These are phyloP conservation scores for Caiman crocodilus DNA, from an alignment of 2,797 vertebrate species.

Conservation along the genomic window DNA sequence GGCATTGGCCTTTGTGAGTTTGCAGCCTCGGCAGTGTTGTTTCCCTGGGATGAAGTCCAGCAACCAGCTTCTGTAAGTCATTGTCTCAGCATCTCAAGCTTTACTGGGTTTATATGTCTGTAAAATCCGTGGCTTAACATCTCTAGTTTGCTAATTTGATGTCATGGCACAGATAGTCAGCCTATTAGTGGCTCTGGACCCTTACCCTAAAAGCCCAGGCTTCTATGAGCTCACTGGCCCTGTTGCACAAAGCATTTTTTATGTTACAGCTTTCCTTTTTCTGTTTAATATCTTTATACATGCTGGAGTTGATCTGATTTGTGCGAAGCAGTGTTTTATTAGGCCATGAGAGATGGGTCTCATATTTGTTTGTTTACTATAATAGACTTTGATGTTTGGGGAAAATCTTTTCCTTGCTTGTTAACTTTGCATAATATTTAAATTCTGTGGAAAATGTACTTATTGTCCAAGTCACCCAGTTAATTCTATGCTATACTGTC, in stretches of 20 bases:
- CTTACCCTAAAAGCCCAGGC: neutral
- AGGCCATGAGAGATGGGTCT: neutral
- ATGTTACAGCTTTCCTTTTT: neutral
- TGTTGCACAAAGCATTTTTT: neutral
- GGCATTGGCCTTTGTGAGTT: neutral
- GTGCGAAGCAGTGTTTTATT: neutral
- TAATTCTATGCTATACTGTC: neutral
- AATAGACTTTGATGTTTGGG: neutral
- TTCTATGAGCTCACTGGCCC: neutral
- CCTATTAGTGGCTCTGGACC: fast-evolving
- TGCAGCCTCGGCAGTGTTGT: neutral
- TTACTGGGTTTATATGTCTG: neutral
- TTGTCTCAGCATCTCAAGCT: neutral
- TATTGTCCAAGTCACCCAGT: neutral
- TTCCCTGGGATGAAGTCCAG: neutral
- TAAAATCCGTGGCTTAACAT: neutral
- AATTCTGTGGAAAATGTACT: neutral
- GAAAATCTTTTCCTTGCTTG: neutral
- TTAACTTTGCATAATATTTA: neutral
- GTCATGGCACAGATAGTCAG: neutral
- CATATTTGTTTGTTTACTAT: neutral
- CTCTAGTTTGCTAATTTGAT: neutral
- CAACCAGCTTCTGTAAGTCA: neutral
- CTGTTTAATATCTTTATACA: neutral
- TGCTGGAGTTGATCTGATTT: neutral